Conservation (phyloP, 1,140 invertebrate species). For the Samia ricini region DNA sequence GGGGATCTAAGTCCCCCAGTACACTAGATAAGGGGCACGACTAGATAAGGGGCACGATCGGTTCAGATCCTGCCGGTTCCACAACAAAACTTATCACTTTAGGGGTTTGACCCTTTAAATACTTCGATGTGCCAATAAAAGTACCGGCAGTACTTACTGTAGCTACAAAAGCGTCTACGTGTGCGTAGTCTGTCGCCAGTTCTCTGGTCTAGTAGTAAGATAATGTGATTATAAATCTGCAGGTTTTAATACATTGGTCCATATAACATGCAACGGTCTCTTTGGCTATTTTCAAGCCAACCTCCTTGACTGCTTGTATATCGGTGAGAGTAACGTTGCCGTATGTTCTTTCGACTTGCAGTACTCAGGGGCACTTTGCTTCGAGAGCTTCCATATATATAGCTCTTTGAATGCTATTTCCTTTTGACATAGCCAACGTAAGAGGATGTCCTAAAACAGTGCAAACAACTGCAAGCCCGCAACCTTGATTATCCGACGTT, state of each 20-base stretch:
- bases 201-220: constrained; percentile 57
- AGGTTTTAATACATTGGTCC: constrained; percentile 56
- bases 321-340: constrained; percentile 65
- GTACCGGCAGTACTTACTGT: constrained; percentile 65
- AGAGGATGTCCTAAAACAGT: constrained; percentile 60
- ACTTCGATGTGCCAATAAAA: constrained; percentile 56
- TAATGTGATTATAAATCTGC: constrained; percentile 55
- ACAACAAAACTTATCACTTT: constrained; percentile 51
- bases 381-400: constrained; percentile 68
- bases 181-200: constrained; percentile 66
- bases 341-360: constrained; percentile 64
- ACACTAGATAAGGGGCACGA: no score
- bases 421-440: constrained; percentile 61
- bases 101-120: constrained; percentile 59
- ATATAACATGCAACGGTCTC: constrained; percentile 57
- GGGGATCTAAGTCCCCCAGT: no score
- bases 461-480: constrained; percentile 64
- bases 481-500: constrained; percentile 66
- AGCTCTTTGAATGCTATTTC: constrained; percentile 62
- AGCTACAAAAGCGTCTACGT: constrained; percentile 58
- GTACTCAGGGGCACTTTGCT: constrained; percentile 57
- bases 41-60: no score
- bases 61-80: constrained; percentile 57
- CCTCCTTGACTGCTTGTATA: constrained; percentile 50
- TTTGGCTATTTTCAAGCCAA: constrained; percentile 45